Evolutionary conservation across 2,113 vertebrate species (phyloP).

Genomic region (Lophotis ruficrista): DNA sequence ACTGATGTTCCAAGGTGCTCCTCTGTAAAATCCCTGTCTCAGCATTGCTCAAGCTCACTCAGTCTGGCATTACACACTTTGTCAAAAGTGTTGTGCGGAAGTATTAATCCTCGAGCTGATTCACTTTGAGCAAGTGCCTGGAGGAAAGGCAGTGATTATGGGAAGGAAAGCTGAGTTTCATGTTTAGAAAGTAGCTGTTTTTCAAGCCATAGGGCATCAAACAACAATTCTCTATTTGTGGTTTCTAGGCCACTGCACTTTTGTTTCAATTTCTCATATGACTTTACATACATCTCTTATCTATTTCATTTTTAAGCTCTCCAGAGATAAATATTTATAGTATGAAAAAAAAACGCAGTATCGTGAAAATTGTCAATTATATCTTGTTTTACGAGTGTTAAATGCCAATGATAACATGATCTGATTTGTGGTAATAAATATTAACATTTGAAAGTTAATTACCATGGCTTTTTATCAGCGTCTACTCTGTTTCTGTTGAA

Average conservation of each 20-base stretch:
- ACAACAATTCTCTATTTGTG: not conserved
- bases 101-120: not conserved
- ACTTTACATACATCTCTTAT: not conserved
- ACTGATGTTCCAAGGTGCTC: not conserved
- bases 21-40: not conserved
- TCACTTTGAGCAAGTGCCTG: not conserved
- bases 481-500: not conserved
- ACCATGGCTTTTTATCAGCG: not conserved
- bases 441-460: not conserved
- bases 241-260: not conserved
- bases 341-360: not conserved
- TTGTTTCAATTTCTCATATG: not conserved
- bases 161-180: not conserved
- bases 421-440: not conserved
- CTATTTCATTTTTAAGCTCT: not conserved
- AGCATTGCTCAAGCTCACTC: not conserved
- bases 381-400: not conserved
- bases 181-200: not conserved
- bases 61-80: not conserved
- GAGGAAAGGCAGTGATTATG: not conserved
- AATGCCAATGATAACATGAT: fast-evolving
- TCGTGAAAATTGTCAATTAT: not conserved
- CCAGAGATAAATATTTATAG: not conserved
- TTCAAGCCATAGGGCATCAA: not conserved
- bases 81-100: not conserved